phyloP scores from a whole-genome alignment of 2,797 vertebrate genomes.

The Anisognathus igniventris region DNA sequence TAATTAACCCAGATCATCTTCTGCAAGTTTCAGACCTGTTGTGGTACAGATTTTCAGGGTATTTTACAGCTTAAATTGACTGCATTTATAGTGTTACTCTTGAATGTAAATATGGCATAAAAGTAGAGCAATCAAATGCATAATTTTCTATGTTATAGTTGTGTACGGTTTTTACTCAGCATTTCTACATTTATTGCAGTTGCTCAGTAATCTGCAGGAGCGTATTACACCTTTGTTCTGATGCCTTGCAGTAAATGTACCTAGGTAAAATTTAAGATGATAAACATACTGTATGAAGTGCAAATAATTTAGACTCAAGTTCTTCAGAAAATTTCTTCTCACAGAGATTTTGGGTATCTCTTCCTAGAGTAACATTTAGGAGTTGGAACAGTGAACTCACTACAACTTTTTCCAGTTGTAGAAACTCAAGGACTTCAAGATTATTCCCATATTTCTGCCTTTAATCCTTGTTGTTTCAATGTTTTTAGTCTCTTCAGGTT shows the following conservation, averaged over 20 bases:
- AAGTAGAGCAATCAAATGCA: not conserved
- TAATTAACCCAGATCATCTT: conserved; percentile 33
- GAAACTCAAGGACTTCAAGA: not conserved
- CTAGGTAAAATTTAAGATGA: not conserved
- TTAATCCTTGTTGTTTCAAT: not conserved
- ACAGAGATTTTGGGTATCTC: not conserved
- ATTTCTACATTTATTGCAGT: not conserved
- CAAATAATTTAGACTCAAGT: not conserved
- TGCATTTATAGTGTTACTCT: not conserved
- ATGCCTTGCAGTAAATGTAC: fast-evolving
- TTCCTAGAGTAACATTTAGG: not conserved
- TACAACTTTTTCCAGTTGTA: not conserved
- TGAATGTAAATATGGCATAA: not conserved
- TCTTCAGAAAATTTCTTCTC: not conserved
- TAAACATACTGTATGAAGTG: not conserved
- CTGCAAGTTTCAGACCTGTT: not conserved
- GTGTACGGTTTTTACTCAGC: not conserved
- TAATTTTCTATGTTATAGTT: not conserved
- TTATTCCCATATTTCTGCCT: not conserved
- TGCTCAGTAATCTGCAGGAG: not conserved
- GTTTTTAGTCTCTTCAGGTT: not conserved
- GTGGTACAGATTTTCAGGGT: not conserved
- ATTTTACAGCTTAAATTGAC: not conserved
- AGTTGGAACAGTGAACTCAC: not conserved
- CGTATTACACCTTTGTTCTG: fast-evolving